These are phyloP conservation scores for Gobionotothen gibberifrons DNA, from an alignment of 2,797 vertebrate species.

Conservation along the genomic window DNA sequence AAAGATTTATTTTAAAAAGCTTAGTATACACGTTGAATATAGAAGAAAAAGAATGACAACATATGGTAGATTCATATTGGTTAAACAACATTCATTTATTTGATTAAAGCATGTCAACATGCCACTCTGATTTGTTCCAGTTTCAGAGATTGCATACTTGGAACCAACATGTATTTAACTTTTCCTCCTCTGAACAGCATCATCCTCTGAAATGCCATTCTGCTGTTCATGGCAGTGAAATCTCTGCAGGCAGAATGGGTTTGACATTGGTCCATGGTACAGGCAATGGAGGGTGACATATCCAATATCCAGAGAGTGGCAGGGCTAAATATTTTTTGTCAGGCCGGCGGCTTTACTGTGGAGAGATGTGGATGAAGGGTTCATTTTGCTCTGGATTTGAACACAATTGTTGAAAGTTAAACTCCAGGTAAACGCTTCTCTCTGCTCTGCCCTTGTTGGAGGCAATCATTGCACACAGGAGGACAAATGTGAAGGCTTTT, in stretches of 20 bases:
- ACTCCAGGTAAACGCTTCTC: slow-evolving; percentile 44
- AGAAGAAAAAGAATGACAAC: too few species aligned
- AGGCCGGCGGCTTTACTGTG: slow-evolving; percentile 64
- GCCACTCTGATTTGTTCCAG: background rate
- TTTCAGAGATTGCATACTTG: slow-evolving; percentile 13
- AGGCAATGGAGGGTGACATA: slow-evolving; percentile 82
- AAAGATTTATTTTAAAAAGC: too few species aligned
- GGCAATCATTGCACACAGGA: slow-evolving; percentile 1
- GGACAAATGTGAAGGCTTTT: slow-evolving; percentile 15
- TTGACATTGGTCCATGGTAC: slow-evolving; percentile 79
- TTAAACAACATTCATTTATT: too few species aligned
- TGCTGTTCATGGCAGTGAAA: slow-evolving; percentile 59
- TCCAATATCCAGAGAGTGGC: slow-evolving; percentile 80
- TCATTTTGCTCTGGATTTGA: slow-evolving; percentile 70
- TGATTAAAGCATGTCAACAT: background rate
- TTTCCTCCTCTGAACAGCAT: slow-evolving; percentile 38
- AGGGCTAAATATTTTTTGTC: slow-evolving; percentile 80
- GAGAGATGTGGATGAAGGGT: slow-evolving; percentile 71
- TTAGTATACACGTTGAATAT: too few species aligned
- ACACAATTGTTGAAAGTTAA: slow-evolving; percentile 37
- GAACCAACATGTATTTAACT: slow-evolving; percentile 27
- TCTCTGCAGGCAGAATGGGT: slow-evolving; percentile 74
- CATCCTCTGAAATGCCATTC: slow-evolving; percentile 58
- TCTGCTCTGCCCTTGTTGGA: slow-evolving; percentile 28
- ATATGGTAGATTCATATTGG: too few species aligned